phyloP scores from a whole-genome alignment of 2,888 invertebrate genomes.

The Chrysodeixis includens region DNA sequence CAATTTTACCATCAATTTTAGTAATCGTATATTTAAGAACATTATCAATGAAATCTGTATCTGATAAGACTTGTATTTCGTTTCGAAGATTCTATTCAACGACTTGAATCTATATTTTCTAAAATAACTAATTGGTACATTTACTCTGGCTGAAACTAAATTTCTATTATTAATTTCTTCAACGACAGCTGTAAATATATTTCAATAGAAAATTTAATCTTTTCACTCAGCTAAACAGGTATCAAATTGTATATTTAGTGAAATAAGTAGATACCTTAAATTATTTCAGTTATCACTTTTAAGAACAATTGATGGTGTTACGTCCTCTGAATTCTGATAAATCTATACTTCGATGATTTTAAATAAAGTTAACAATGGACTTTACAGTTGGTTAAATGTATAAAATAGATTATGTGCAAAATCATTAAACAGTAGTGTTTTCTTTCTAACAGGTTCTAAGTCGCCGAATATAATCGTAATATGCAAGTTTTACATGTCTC shows the following conservation, averaged over 20 bases:
- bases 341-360: conserved; percentile 34
- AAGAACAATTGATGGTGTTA: conserved; percentile 6
- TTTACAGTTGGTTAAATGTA: not conserved
- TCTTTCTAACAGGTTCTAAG: too few relatives aligned
- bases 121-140: not conserved
- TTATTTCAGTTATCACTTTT: not conserved
- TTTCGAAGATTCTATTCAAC: not conserved
- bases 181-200: not conserved
- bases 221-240: conserved; percentile 1
- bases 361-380: conserved; percentile 19
- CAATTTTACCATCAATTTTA: not conserved
- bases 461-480: too few relatives aligned
- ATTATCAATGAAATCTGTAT: not conserved
- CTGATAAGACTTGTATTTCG: not conserved
- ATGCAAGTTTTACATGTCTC: too few relatives aligned
- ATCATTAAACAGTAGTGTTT: too few relatives aligned
- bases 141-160: not conserved
- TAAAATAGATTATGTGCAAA: not conserved
- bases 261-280: too few relatives aligned
- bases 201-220: not conserved
- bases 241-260: too few relatives aligned
- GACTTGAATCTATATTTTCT: not conserved
- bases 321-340: conserved; percentile 23
- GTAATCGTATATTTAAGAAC: not conserved
- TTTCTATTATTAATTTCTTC: not conserved